Evolutionary conservation across 2,888 invertebrate genomes (phyloP), one percentile per base, ranked within the genome.

Genomic region (Cephus sareptanus): DNA sequence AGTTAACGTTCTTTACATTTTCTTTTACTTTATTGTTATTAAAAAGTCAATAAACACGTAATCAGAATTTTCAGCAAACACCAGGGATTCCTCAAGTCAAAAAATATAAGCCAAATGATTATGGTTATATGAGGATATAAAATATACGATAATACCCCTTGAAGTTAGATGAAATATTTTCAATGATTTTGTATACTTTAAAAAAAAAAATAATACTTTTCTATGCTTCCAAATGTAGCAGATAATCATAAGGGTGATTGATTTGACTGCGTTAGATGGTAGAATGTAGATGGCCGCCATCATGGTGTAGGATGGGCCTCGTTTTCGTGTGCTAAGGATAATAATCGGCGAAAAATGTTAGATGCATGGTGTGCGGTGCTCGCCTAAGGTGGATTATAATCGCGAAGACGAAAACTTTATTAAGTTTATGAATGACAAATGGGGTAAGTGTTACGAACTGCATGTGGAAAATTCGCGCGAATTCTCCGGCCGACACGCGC

Each of bases 271-370:
- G 75, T 80, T 78, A 79, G 81, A 76, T 77, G 76, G 81, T 81
- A 81, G 83, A 85, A 85, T 82, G 86, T 85, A 89, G 85, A 89
- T 89, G 89, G 88, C 89, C 81, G 87, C 86, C 87, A 81, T 84
- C 81, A 82, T 77, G 81, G 81, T 85, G 83, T 79, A 84, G 82
- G 79, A 82, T 79, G 81, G 79, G 73, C 76, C 75, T 81, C 77
- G 77, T 82, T 83, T 83, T 84, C 82, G 77, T 75, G 82, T 80
- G 80, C 75, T 77, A 74, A 69, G 77, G 78, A 79, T 78, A 35
- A 73, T 69, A 78, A 73, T 30, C 23, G 71, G 23, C 56, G 56
- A 76, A 79, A 77, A 79, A 82, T 80, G 82, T 80, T 73, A 79
- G 69, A 75, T 75, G 69, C 74, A 77, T 73, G 75, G 76, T 76